Base-by-base conservation (phyloP, 2,797 vertebrate species). In the Cirrhinus mrigala region DNA sequence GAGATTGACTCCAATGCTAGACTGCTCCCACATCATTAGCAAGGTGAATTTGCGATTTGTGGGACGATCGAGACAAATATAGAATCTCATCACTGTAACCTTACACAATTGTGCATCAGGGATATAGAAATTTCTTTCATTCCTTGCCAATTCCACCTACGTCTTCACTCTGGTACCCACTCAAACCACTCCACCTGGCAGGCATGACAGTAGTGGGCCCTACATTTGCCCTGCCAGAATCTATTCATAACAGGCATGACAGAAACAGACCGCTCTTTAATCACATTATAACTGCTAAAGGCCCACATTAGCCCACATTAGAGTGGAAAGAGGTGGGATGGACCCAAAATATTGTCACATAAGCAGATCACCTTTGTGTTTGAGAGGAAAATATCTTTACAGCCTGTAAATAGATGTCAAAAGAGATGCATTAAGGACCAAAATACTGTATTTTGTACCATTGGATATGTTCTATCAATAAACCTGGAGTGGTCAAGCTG, bases 101-200 rank as follows among this genome's bases (percentile, higher is more conserved):
- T 15, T 62, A 64, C 69, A 64, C 3, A 12, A 64, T 79, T 60
- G n/a, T 60, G 44, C 77, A 70, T 16, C 37, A 20, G 37, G 15
- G 37, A 78, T 24, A 60, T 78, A 24, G 33, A 14, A 76, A 80
- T 89, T 86, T 80, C 85, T 86, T 83, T 90, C 87, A 92, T 92
- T 86, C 71, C 64, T 83, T 84, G 87, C 89, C 91, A 88, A 50
- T 62, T 82, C 75, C 52, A 48, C 50, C 71, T 86, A 73, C 87
- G 85, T 68, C 76, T 76, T 71, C 85, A 70, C 58, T 29, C 60
- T 0, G 46, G 16, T 66, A 52, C 29, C 40, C 50, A 69, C 58
- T 71, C 33, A n/a, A 81, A 64, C 60, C 74, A 81, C 44, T 73
- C 64, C 54, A 44, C 76, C 79, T 83, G 80, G 76, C 68, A 85